These are phyloP conservation scores for Chiridota heheva DNA, from an alignment of 35 echinoderm and acorn worm species.

Conservation along the genomic window DNA sequence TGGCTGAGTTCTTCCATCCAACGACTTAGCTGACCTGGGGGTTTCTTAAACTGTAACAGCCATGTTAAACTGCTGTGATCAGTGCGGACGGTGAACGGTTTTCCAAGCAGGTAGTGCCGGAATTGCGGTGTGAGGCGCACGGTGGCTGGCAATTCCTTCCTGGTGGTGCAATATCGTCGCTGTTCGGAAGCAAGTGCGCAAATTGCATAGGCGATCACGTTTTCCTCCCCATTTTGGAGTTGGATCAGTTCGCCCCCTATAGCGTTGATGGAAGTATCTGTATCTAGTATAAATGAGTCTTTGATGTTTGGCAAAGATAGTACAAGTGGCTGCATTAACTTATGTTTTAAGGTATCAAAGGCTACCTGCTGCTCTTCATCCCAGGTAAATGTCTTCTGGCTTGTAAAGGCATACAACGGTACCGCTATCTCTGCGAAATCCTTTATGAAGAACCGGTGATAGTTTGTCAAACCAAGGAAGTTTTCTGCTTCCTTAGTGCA, in stretches of 20 bases:
- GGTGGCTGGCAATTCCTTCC: conserved; percentile 46
- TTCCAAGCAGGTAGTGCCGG: conserved; percentile 45
- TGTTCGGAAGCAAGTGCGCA: conserved; percentile 24
- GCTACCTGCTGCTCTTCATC: conserved; percentile 36
- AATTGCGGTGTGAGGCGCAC: conserved; percentile 51
- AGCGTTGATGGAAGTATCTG: conserved; percentile 44
- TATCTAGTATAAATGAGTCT: conserved; percentile 37
- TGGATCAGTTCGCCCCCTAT: conserved; percentile 53
- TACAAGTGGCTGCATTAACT: neutral
- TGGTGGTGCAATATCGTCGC: conserved; percentile 35
- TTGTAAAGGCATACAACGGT: conserved; percentile 22
- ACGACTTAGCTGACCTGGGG: conserved; percentile 1
- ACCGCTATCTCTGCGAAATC: conserved; percentile 31
- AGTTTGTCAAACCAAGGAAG: conserved; percentile 51
- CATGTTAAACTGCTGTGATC: conserved; percentile 49
- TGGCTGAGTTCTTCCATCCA: conserved; percentile 41
- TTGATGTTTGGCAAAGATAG: conserved; percentile 18
- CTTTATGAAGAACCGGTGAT: conserved; percentile 43
- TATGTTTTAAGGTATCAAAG: conserved; percentile 21
- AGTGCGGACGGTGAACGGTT: conserved; percentile 13
- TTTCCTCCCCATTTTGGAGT: conserved; percentile 35
- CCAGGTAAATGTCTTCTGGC: conserved; percentile 30
- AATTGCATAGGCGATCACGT: conserved; percentile 38
- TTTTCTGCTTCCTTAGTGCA: conserved; percentile 25
- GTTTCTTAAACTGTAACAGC: conserved; percentile 27